phyloP scores from a whole-genome alignment of 2,888 invertebrate genomes.

The Agrotis exclamationis region DNA sequence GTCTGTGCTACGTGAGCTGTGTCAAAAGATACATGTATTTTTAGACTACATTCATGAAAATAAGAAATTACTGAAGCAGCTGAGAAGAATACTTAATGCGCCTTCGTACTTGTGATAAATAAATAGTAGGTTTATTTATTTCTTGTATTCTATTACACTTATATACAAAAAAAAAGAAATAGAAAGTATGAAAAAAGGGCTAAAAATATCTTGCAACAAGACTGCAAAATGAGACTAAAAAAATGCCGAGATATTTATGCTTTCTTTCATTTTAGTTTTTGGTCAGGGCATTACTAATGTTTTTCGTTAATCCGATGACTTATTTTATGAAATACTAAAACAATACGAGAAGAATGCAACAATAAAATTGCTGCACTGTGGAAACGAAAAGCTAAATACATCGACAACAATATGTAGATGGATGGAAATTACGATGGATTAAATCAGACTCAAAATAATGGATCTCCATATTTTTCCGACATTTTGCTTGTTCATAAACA shows the following conservation, averaged over 20 bases:
- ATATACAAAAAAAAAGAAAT: neutral
- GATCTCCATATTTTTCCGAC: neutral
- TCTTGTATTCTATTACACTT: neutral
- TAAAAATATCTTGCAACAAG: neutral
- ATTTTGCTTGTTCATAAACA: no score
- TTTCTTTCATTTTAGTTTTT: no score
- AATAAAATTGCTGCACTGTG: neutral
- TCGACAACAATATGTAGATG: neutral
- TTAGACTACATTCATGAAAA: slow-evolving; percentile 4
- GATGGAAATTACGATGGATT: neutral
- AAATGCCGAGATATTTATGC: neutral
- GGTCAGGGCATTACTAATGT: no score
- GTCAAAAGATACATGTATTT: slow-evolving; percentile 18
- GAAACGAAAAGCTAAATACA: neutral
- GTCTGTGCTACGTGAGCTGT: slow-evolving; percentile 40
- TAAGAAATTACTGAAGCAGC: neutral
- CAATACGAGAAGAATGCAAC: no score
- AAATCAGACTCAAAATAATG: neutral
- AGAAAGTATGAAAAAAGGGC: no score
- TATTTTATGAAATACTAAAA: no score
- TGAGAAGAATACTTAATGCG: no score
- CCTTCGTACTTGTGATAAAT: slow-evolving; percentile 4
- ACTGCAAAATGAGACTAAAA: neutral
- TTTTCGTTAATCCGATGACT: no score
- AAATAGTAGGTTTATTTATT: neutral